Evolutionary conservation across 2,888 invertebrate species (phyloP).

Genomic region (Agrochola macilenta): DNA sequence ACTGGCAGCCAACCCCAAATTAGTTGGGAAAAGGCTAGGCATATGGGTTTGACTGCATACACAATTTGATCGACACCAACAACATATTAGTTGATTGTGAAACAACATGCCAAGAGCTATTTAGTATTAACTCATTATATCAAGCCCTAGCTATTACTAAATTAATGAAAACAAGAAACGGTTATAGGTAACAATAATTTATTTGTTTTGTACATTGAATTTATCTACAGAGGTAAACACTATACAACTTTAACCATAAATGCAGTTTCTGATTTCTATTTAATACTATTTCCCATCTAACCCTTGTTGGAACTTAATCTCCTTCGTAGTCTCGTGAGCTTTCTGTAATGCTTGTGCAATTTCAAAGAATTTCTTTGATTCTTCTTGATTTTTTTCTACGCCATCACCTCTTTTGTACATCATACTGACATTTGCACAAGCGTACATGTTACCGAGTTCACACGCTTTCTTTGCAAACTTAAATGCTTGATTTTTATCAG

Average conservation of each 20-base stretch:
- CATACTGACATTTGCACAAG: constrained; percentile 97
- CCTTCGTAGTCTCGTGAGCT: constrained; percentile 90
- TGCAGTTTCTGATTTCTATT: constrained; percentile 42
- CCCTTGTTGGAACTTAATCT: constrained; percentile 91
- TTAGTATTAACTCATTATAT: not conserved
- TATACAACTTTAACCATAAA: constrained; percentile 55
- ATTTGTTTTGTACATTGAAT: constrained; percentile 60
- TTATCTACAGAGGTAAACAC: constrained; percentile 50
- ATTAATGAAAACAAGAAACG: constrained; percentile 20
- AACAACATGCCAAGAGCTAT: not conserved
- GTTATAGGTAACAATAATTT: constrained; percentile 61
- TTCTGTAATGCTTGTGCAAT: constrained; percentile 93
- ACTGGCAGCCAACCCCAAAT: too few species aligned
- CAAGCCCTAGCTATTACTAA: not conserved
- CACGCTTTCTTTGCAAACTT: constrained; percentile 95
- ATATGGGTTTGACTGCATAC: not conserved
- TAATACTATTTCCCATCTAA: constrained; percentile 73
- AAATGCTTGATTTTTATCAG: constrained; percentile 95
- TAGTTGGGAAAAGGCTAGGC: too few species aligned
- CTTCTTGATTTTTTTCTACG: constrained; percentile 92
- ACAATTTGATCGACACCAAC: not conserved
- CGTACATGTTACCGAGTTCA: constrained; percentile 95
- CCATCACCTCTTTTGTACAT: constrained; percentile 97
- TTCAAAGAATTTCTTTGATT: constrained; percentile 93
- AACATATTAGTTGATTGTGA: not conserved